A percentile compares a stretch with the other conserved stretches of the same genome.
Conservation (phyloP, 2,113 vertebrate species). For the Onychostruthus taczanowskii region DNA sequence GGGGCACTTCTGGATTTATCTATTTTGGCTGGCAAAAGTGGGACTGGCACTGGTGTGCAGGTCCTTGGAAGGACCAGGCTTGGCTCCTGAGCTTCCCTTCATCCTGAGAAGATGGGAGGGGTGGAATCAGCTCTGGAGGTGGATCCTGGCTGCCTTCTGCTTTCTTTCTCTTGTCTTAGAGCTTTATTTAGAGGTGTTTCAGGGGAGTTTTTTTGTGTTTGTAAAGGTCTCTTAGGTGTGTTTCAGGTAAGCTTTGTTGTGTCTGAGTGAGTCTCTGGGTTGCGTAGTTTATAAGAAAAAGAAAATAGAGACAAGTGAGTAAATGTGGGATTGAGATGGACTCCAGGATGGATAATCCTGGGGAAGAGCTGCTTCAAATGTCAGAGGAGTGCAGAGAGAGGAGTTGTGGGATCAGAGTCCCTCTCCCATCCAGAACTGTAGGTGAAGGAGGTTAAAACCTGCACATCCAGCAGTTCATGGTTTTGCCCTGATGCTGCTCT, state of each 20-base stretch:
- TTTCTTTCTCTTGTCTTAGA: background rate
- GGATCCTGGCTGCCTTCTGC: background rate
- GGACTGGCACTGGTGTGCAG: rapidly evolving
- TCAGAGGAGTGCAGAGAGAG: background rate
- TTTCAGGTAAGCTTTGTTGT: background rate
- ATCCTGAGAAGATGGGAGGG: rapidly evolving
- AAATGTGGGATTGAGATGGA: background rate
- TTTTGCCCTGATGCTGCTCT: background rate
- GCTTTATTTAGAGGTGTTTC: background rate
- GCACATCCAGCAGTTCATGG: rapidly evolving
- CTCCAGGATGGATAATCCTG: background rate
- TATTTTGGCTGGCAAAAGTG: background rate
- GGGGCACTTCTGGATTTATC: background rate
- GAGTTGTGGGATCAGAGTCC: background rate
- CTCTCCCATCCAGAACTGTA: background rate
- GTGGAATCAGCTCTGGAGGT: background rate
- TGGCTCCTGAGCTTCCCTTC: background rate
- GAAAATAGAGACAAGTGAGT: background rate
- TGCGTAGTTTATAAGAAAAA: background rate
- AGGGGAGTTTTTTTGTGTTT: background rate
- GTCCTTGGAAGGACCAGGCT: rapidly evolving
- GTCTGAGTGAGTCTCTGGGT: background rate
- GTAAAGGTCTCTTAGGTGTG: background rate
- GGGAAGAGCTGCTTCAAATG: background rate
- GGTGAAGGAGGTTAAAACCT: background rate